Percentiles rank a stretch among this genome's conserved stretches.
These are phyloP conservation scores for Diaperis boleti DNA, from an alignment of 2,888 invertebrate genomes.

Conservation along the genomic window DNA sequence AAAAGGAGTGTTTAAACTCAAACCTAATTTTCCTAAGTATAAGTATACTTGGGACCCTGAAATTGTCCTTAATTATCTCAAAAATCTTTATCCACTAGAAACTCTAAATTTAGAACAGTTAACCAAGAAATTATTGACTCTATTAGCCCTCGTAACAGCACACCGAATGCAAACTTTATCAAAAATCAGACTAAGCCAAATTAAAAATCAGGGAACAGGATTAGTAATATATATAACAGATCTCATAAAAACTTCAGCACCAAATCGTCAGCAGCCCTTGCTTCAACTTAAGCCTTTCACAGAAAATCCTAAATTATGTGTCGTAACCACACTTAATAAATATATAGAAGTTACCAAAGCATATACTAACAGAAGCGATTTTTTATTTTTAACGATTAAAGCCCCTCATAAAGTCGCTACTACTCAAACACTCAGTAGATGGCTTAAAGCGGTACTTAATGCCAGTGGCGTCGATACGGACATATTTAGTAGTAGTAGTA, in stretches of 20 bases:
- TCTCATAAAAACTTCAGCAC: neutral
- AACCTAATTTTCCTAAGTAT: conserved; percentile 46
- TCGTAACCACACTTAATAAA: neutral
- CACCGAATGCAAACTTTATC: conserved; percentile 42
- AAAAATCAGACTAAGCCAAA: neutral
- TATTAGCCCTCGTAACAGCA: conserved; percentile 45
- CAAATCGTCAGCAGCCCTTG: neutral
- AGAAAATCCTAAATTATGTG: neutral
- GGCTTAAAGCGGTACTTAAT: conserved; percentile 42
- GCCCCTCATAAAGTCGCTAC: conserved; percentile 24
- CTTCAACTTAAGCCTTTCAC: neutral
- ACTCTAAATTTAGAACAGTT: conserved; percentile 29
- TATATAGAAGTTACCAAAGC: neutral
- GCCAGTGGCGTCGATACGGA: conserved; percentile 42
- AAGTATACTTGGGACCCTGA: conserved; percentile 45
- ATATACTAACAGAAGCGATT: neutral
- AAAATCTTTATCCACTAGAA: conserved; percentile 16
- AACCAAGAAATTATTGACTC: conserved; percentile 40
- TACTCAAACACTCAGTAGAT: conserved; percentile 45
- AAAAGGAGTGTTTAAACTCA: conserved; percentile 44
- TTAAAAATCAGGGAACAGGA: neutral
- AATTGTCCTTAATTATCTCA: conserved; percentile 44
- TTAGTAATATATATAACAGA: neutral
- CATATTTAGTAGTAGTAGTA: conserved; percentile 31
- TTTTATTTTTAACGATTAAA: conserved; percentile 17